Evolutionary conservation across 30 jellyfish, hydroid and myxozoan genomes (phyloP), one percentile per base, ranked within the genome.

Genomic region (Cassiopea andromeda): DNA sequence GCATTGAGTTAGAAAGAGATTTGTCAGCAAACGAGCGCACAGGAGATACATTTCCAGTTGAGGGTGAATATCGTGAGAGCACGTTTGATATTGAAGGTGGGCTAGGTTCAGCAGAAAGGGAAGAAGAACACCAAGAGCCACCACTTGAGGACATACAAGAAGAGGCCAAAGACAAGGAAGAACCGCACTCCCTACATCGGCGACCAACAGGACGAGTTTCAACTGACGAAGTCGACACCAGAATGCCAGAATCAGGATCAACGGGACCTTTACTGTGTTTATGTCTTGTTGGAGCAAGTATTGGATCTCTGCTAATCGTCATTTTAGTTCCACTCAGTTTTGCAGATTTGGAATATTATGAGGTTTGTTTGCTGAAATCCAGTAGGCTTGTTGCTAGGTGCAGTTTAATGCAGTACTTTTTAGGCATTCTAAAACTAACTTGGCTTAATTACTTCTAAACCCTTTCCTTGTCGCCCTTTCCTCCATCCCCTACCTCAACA

Each of bases 281-380:
- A 4, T 70, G 80, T 15, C 90, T 87, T 18, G 94, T 87, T 7
- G 12, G 44, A 48, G 58, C 69, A 18, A 87, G 90, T 60, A 77
- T 87, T 19, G 94, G 80, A 1, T 83, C 92, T 19, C 69, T 89
- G 80, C 96, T 89, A n/a, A 75, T 58, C 64, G 91, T 89, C 49
- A 89, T 89, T 60, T 54, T 81, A n/a, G 92, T 89, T 7, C 96
- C 96, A 57, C 92, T 89, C 59, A 38, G 78, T 9, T 89, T 89
- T 50, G 13, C 90, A 10, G 96, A 89, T 69, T 60, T 89, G 48
- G 92, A 89, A 18, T 89, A 89, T 69, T 89, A 89, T 47, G 96
- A 88, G 95, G 95, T 88, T 43, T 46, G 90, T 73, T 45, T 44
- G 44, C 12, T 54, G 64, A 54, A 54, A 27, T 27, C 64, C 64